Evolutionary conservation across 2,888 invertebrate genomes (phyloP), one percentile per base, ranked within the genome.

Genomic region (Nematopogon swammerdamellus): DNA sequence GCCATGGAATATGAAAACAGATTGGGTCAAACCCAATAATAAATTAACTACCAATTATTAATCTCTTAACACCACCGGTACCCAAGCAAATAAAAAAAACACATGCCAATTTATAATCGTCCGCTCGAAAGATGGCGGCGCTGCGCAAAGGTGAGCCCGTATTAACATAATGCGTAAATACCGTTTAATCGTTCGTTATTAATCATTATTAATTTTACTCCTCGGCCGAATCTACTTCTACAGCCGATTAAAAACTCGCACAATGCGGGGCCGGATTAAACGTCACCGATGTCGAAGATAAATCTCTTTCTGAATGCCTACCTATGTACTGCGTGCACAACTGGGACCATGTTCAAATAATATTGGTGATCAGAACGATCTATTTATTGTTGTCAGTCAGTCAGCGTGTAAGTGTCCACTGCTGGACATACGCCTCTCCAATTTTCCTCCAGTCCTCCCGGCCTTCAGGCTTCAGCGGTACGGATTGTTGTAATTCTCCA

Each of bases 301-400:
- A 75, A 75, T 72, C 73, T 77, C 75, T 75, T 73, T 73, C 75
- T 75, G 70, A 72, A 71, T 70, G 67, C 67, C 62, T 76, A 74
- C 75, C 72, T 44, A 10, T 10, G 50, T 75, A 79, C 56, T 58
- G 75, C 63, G 62, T 55, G 67, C 54, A 60, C 18, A 56, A 51
- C 4, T 8, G 25, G n/a, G n/a, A n/a, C 8, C 25, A 25, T 6
- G 25, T 25, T 4, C 8, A 25, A 4, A 25, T 8, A 25, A 25
- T 25, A 25, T 25, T 6, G 8, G 8, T 25, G 25, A 25, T n/a
- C n/a, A n/a, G n/a, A n/a, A n/a, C n/a, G n/a, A n/a, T n/a, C n/a
- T n/a, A n/a, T n/a, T n/a, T n/a, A n/a, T n/a, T n/a, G n/a, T n/a
- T n/a, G n/a, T n/a, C n/a, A n/a, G n/a, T n/a, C n/a, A n/a, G n/a